A percentile compares a stretch with the other conserved stretches of the same genome.
Evolutionary conservation across 2,113 vertebrate genomes (phyloP).

Genomic region (Ciconia stormi): DNA sequence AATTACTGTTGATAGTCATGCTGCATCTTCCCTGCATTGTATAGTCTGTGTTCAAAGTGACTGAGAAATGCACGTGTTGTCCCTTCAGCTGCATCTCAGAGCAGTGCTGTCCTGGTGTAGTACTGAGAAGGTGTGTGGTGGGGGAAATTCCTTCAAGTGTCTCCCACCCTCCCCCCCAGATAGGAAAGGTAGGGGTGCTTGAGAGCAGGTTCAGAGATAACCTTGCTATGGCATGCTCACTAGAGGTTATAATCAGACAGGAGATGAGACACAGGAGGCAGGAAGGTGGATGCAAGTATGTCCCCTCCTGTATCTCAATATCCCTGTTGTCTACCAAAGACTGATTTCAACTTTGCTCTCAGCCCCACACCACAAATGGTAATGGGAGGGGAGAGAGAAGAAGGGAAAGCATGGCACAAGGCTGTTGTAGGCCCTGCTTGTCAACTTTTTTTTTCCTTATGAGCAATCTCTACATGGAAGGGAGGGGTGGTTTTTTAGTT

Average conservation of each 20-base stretch:
- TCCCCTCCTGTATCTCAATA: neutral
- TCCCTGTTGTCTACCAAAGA: neutral
- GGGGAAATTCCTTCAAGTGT: neutral
- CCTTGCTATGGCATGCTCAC: rapidly evolving
- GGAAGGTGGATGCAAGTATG: neutral
- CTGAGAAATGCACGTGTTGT: rapidly evolving
- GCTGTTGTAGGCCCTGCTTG: neutral
- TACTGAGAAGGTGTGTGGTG: neutral
- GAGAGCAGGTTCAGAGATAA: neutral
- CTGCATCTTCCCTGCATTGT: neutral
- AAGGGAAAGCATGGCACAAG: neutral
- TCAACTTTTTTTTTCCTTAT: too few species aligned
- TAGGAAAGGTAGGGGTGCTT: neutral
- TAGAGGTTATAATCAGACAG: neutral
- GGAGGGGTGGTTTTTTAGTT: neutral
- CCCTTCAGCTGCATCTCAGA: neutral
- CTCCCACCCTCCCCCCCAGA: neutral
- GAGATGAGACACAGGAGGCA: neutral
- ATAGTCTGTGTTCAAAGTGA: neutral
- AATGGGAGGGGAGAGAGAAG: neutral
- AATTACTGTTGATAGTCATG: neutral
- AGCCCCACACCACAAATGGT: too few species aligned
- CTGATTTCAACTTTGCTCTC: neutral
- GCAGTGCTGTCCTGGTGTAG: neutral
- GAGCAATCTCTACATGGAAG: neutral